Conservation (phyloP, 1,140 invertebrate species). For the Drosophila bocqueti region DNA sequence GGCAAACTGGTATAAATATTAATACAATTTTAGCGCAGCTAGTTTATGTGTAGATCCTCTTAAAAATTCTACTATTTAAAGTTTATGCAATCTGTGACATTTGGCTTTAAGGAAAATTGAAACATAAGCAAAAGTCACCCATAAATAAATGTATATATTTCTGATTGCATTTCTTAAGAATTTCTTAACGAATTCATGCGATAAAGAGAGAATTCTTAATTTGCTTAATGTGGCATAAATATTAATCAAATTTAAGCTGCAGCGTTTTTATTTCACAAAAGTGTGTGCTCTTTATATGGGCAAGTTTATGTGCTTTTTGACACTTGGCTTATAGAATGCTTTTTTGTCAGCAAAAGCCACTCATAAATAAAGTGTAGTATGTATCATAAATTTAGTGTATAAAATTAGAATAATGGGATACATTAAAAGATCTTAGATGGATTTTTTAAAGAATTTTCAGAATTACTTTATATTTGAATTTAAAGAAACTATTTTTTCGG, state of each 20-base stretch:
- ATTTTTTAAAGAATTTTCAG: background rate
- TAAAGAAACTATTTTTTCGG: background rate
- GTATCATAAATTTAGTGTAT: background rate
- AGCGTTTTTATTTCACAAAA: constrained; percentile 4
- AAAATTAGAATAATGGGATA: background rate
- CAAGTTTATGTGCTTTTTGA: constrained; percentile 5
- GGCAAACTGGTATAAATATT: constrained; percentile 46
- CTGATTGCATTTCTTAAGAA: constrained; percentile 3
- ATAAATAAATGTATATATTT: constrained; percentile 20
- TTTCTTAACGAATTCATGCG: constrained; percentile 8
- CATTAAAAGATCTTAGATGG: background rate
- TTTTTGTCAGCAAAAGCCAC: background rate
- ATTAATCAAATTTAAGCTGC: constrained; percentile 6
- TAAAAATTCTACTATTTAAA: background rate
- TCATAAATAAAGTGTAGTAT: background rate
- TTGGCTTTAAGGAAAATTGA: constrained; percentile 22
- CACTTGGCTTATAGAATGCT: constrained; percentile 12
- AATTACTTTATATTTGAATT: background rate
- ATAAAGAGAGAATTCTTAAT: constrained; percentile 2
- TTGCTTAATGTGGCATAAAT: constrained; percentile 1
- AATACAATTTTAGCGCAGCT: constrained; percentile 11
- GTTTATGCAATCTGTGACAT: constrained; percentile 43
- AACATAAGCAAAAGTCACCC: constrained; percentile 20
- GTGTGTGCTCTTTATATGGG: constrained; percentile 14
- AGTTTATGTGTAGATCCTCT: constrained; percentile 28